Evolutionary conservation across 2,888 invertebrate genomes (phyloP), one percentile per base, ranked within the genome.

Genomic region (Nudaria mundana): DNA sequence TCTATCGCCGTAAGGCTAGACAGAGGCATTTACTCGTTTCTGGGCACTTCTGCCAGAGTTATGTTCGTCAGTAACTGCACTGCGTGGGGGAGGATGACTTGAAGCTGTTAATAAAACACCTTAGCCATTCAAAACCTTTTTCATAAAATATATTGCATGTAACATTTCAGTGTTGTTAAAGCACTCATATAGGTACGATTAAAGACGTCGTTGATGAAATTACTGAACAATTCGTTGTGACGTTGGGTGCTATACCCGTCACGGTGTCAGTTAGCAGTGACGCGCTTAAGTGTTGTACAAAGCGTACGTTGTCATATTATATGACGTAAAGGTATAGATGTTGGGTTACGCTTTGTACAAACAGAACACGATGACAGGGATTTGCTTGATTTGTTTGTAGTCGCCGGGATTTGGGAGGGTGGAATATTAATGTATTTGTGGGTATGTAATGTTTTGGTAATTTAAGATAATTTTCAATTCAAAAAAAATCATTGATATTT

Each of bases 361-460:
- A 43, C 48, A 39, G 30, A 30, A 16, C 24, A 5, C 24, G 32
- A 34, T 41, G 46, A 38, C 39, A 13, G 23, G 54, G 52, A 46
- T 55, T 55, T 49, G 35, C 47, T 50, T 50, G 55, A 55, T 49
- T 49, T 52, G 41, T 38, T 38, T 44, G 40, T 41, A 30, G 28
- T 39, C 40, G 14, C 20, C 31, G 10, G 52, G 49, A 49, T 55
- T 49, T 52, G 30, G 13, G 28, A 15, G 15, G 28, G 36, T 20
- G 18, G 52, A 52, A 55, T 55, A 55, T 42, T 52, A 44, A 40
- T 44, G 29, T 35, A 38, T 44, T 31, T 30, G 32, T 44, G 28
- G 15, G 23, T 7, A 28, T 4, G 6, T 28, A 26, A 31, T 15
- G 24, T 28, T 18, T 26, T 10, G 1, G 20, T 32, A 32, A 31